Evolutionary conservation across 2,797 vertebrate species (phyloP), one percentile per base, ranked within the genome.

Genomic region (Monodelphis domestica): DNA sequence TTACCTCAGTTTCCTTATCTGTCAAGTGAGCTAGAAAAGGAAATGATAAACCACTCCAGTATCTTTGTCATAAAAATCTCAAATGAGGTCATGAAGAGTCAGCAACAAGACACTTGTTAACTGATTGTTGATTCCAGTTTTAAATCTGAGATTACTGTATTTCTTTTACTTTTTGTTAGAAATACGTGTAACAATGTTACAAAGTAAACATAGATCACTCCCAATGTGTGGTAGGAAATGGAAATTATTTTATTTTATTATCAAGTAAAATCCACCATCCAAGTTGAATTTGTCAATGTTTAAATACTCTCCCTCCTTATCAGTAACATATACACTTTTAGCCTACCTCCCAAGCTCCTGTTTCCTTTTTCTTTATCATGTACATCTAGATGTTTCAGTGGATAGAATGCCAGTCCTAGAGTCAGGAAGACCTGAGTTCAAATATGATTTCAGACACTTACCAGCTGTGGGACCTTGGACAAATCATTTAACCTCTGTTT

Each of bases 111-210:
- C n/a, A n/a, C 63, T 78, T 78, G n/a, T 45, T 78, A 78, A 45
- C 30, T 10, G n/a, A 6, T 45, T 78, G 63, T 24, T 78, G 24
- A 24, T 78, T 45, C n/a, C 38, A 78, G n/a, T 9, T 45, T 21
- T 38, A 78, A 70, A 38, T 70, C n/a, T 38, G 63, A n/a, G 14
- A 70, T 38, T 15, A 3, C 5, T 70, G n/a, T 15, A n/a, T 70
- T 38, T 38, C 59, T 70, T 24, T 70, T 70, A 70, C 21, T 1
- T 91, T 56, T 90, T 88, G 91, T 51, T 90, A 53, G 4, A 54
- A 93, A 90, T 91, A 21, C 89, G 91, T 91, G 91, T 70, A 54
- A 10, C 45, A 91, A 88, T 12, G 89, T 94, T 96, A 95, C 78
- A 54, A 95, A 95, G 93, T 2, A 96, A 95, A 89, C 54, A n/a